Evolutionary conservation across 2,113 vertebrate species (phyloP), one percentile per base, ranked within the genome.

Genomic region (Albula goreensis): DNA sequence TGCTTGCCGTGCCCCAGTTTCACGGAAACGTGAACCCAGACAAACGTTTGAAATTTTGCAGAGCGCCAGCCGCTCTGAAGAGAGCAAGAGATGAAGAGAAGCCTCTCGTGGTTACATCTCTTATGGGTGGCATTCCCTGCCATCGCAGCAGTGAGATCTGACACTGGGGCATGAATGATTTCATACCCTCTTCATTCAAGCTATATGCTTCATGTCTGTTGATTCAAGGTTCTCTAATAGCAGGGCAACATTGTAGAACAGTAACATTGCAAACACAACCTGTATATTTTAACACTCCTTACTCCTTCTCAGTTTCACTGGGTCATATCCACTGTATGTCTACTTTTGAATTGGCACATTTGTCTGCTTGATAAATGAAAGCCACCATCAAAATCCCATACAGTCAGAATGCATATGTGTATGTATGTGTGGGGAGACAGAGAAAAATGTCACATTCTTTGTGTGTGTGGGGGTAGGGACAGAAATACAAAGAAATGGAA

Each of bases 401-500:
- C 53, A 56, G 53, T 56, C n/a, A 1, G n/a, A 25, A n/a, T 74
- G n/a, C 31, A 6, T 22, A 31, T 31, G 22, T 74, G 8, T 5
- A 22, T 70, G 17, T 22, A 22, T 70, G 70, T 74, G n/a, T 31
- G 31, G 31, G 31, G 31, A 41, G 31, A 41, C 31, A 41, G 31
- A 41, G 31, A 1, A 41, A 0, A 41, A 41, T 41, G 0, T 41
- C 31, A 41, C 31, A 41, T 41, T 41, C 2, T 74, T 22, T 70
- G 63, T 70, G 17, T 70, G 63, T 1, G 63, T 11, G 57, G 60
- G 60, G 60, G 17, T 15, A 19, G 17, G 17, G 60, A 22, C 17
- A 22, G 80, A 52, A 81, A 50, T 51, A 81, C 49, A n/a, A 52
- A 81, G 49, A 81, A 50, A 81, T n/a, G 80, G 50, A 52, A 51